phyloP scores from a whole-genome alignment of 1,140 invertebrate genomes.

The Batillaria attramentaria region DNA sequence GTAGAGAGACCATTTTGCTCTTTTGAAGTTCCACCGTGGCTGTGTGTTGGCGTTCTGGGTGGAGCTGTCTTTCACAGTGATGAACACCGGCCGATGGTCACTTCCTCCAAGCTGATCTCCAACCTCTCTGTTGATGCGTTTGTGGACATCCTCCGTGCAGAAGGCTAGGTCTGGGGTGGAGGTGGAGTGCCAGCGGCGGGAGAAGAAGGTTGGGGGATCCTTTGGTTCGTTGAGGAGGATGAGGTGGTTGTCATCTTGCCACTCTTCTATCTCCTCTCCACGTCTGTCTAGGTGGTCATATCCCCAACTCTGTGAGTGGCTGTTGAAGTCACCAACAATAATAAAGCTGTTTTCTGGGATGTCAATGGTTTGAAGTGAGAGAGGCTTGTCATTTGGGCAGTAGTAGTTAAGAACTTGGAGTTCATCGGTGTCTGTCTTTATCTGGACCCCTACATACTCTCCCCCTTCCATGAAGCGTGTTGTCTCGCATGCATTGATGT shows the following conservation, averaged over 20 bases:
- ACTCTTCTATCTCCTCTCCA: too few relatives aligned
- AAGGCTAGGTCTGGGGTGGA: slow-evolving; percentile 22
- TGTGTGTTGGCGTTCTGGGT: not conserved
- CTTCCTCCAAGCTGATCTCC: slow-evolving; percentile 22
- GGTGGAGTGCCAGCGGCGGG: slow-evolving; percentile 8
- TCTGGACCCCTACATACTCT: too few relatives aligned
- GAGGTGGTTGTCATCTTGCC: slow-evolving; percentile 23
- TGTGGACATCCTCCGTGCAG: not conserved
- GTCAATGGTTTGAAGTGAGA: too few relatives aligned
- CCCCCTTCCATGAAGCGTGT: too few relatives aligned
- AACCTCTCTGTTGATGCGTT: slow-evolving; percentile 8
- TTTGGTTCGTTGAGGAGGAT: slow-evolving; percentile 27
- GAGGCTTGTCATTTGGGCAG: too few relatives aligned
- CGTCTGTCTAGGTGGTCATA: too few relatives aligned
- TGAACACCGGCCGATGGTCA: slow-evolving; percentile 11
- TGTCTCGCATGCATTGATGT: too few relatives aligned
- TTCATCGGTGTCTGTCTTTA: too few relatives aligned
- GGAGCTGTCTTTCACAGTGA: not conserved
- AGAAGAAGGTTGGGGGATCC: slow-evolving; percentile 24
- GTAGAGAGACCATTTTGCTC: not conserved
- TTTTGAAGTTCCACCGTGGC: not conserved
- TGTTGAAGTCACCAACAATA: too few relatives aligned
- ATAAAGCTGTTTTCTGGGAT: too few relatives aligned
- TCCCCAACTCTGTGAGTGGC: too few relatives aligned
- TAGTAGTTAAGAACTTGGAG: too few relatives aligned